Evolutionary conservation across 2,113 vertebrate genomes (phyloP), one percentile per base, ranked within the genome.

Genomic region (Neoarius graeffei): DNA sequence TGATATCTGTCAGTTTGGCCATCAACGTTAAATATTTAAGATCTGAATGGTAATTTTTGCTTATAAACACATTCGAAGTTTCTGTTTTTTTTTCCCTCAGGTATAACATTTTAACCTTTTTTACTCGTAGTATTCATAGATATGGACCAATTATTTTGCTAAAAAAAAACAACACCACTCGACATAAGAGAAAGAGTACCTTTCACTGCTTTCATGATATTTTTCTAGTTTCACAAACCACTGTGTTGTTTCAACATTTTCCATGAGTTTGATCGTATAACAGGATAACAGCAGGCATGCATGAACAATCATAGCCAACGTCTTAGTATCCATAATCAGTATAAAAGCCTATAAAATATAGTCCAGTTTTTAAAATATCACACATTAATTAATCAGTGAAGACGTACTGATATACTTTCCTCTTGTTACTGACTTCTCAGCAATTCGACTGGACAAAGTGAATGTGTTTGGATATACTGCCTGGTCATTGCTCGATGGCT

Each of bases 401-500:
- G 7, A 69, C 50, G 56, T 17, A 57, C 7, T 50, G 23, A 42
- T 57, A 27, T 59, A 4, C 4, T 67, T 81, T 81, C 17, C 52
- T 66, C 27, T 19, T 83, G 13, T 62, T 66, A 54, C 17, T 76
- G 23, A 13, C 35, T 76, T 60, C 9, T 14, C 62, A 99, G 98
- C 98, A 6, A 96, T 99, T 88, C 93, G 93, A 84, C 95, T 97
- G 0, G 98, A 99, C 0, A 93, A 94, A 23, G 97, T 99, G 67
- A 92, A 96, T 0, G 96, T 99, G 88, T 96, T 99, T 8, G 98
- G 98, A 81, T 99, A 98, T 95, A 99, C 98, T 0, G 98, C 96
- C 13, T 99, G 98, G 98, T 99, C 98, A 27, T 96, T 99, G 91
- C 93, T 99, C 79, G 98, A 99, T 6, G 97, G 98, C 81, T 99